Base-by-base conservation (phyloP, 2,113 vertebrate species). In the Mixornis gularis region DNA sequence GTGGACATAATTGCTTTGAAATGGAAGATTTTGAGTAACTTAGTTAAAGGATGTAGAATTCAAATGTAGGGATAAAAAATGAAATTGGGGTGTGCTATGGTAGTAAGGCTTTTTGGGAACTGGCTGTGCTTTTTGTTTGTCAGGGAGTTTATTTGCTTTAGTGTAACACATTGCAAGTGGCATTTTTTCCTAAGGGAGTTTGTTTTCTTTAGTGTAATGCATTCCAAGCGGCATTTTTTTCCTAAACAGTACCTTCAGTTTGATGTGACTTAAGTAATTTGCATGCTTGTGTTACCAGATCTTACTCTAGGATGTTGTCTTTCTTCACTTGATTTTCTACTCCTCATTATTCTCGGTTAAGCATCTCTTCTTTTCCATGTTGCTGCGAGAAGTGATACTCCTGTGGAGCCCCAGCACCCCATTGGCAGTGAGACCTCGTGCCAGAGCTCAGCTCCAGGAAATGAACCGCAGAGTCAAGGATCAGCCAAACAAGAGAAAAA, bases 361-460 rank as follows among this genome's bases (percentile, higher is more conserved):
- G 12, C 34, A 68, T 94, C 64, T 95, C 13, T 78, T 85, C 56
- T 93, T 91, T 94, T 92, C 40, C 46, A 87, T 84, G 65, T 95
- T 95, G 69, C 74, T 90, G 80, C 36, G 94, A 98, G 98, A 97
- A 98, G 98, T 55, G 97, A 98, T 69, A 98, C 98, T 62, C 98
- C 98, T 0, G 96, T 98, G 58, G 99, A 99, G 95, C 97, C 97
- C 55, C 99, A 98, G 97, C 96, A 94, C 49, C 97, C 98, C 51
- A 96, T 97, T n/a, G 96, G 94, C 85, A 96, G 97, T 82, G 98
- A 98, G 94, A 78, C 94, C 55, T 71, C 92, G 64, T 97, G 98
- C 79, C 98, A 98, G 65, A 97, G 97, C 73, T 91, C 96, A 58
- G 79, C 65, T 79, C 91, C 98, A 85, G 98, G 98, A 88, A 97